phyloP scores from a whole-genome alignment of 92 coral and sea anemone species.

The Scolanthus callimorphus region DNA sequence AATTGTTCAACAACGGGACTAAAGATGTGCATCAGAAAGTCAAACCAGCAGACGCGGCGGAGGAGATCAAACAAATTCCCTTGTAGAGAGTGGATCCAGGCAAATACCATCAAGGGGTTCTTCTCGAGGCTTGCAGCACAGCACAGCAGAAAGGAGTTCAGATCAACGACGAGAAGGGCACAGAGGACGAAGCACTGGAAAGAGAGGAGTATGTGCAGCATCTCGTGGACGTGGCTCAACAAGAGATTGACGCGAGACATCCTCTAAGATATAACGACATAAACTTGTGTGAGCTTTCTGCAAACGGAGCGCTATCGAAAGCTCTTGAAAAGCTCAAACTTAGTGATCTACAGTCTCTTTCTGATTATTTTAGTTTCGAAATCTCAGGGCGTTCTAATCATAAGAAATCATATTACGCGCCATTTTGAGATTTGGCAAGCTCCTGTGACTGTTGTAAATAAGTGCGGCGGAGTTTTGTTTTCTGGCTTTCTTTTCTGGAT shows the following conservation, averaged over 20 bases:
- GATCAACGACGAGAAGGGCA: conserved; percentile 6
- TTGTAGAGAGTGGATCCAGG: conserved; percentile 6
- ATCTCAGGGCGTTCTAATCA: too few species aligned
- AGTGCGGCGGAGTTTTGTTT: too few species aligned
- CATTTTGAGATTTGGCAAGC: too few species aligned
- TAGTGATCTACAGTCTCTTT: too few species aligned
- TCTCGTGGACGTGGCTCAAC: conserved; percentile 8
- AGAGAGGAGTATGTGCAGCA: conserved; percentile 10
- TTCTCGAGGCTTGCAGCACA: conserved; percentile 20
- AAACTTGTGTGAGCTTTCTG: conserved; percentile 14
- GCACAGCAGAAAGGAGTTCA: conserved; percentile 17
- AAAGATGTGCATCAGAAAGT: conserved; percentile 13
- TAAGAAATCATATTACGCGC: too few species aligned
- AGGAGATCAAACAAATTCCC: conserved; percentile 13
- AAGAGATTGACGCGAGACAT: conserved; percentile 12
- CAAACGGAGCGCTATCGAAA: conserved; percentile 8
- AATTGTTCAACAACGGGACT: conserved; percentile 6
- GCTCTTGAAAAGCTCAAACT: too few species aligned
- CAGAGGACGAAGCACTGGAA: conserved; percentile 8
- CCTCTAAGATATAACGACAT: conserved; percentile 26
- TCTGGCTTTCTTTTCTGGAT: too few species aligned
- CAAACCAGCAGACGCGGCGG: conserved; percentile 22
- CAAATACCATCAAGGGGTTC: conserved; percentile 15
- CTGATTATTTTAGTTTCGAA: too few species aligned
- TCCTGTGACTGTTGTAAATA: too few species aligned